phyloP scores from a whole-genome alignment of 2,888 invertebrate genomes.

The Callyntrura sp. region DNA sequence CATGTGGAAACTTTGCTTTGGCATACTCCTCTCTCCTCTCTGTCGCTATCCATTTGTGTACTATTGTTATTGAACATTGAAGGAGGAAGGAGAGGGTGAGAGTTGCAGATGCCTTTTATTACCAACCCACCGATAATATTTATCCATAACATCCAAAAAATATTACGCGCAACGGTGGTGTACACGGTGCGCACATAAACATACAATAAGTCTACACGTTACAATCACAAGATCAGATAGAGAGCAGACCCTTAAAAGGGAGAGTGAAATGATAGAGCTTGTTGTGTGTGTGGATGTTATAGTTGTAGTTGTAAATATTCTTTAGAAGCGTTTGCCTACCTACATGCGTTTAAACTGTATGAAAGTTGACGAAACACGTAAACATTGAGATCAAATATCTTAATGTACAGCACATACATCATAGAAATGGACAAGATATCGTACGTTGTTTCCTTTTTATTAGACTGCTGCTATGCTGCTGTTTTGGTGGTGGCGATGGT shows the following conservation, averaged over 20 bases:
- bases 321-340: no score
- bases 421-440: conserved; percentile 37
- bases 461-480: neutral
- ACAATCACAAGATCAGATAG: conserved; percentile 3
- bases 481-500: neutral
- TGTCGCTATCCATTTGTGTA: conserved; percentile 3
- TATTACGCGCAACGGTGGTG: neutral
- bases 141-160: conserved; percentile 28
- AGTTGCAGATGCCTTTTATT: conserved; percentile 62
- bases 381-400: conserved; percentile 51
- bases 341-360: conserved; percentile 37
- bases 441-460: conserved; percentile 44
- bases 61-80: conserved; percentile 50
- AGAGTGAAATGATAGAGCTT: conserved; percentile 62
- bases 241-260: conserved; percentile 67
- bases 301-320: no score
- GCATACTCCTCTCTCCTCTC: conserved; percentile 17
- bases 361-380: conserved; percentile 45
- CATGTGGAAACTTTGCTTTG: conserved; percentile 62
- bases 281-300: neutral
- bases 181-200: neutral
- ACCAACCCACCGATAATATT: conserved; percentile 24
- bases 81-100: conserved; percentile 59
- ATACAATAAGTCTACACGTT: conserved; percentile 32
- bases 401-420: conserved; percentile 15